phyloP scores from a whole-genome alignment of 2,888 invertebrate genomes.

The Stenotaenia linearis region DNA sequence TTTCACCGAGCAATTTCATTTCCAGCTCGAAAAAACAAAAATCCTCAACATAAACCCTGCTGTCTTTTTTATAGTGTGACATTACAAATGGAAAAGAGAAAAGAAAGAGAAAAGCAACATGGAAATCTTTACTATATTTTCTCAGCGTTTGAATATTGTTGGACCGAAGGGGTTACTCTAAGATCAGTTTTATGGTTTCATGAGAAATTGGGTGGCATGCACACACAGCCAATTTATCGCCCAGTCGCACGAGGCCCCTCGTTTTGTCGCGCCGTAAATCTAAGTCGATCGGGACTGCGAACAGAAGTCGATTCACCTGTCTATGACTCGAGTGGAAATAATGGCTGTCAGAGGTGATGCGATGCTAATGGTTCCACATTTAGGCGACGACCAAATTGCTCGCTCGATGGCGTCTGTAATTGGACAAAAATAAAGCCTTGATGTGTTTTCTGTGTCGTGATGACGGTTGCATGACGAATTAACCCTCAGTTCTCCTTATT shows the following conservation, averaged over 20 bases:
- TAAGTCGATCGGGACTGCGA: neutral
- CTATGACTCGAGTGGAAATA: neutral
- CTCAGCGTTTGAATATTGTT: neutral
- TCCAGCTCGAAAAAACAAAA: neutral
- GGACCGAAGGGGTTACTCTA: neutral
- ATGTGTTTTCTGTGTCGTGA: constrained; percentile 13
- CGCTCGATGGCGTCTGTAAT: constrained; percentile 1
- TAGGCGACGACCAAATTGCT: neutral
- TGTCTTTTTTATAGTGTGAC: neutral
- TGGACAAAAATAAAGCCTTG: neutral
- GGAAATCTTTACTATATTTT: neutral
- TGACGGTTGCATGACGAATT: constrained; percentile 26
- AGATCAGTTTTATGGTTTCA: neutral
- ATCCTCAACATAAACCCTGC: neutral
- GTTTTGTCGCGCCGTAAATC: constrained; percentile 19
- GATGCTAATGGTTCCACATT: neutral
- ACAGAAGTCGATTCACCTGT: constrained; percentile 11
- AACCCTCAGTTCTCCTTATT: neutral
- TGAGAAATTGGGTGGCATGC: constrained; percentile 21
- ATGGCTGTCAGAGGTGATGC: constrained; percentile 20
- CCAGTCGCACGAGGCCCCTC: neutral
- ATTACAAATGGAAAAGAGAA: neutral
- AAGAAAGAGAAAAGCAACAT: neutral
- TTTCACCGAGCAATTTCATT: neutral
- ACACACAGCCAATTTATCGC: constrained; percentile 12